A percentile compares a stretch with the other conserved stretches of the same genome.
Conservation (phyloP, 2,888 invertebrate genomes). For the Lampropteryx suffumata region DNA sequence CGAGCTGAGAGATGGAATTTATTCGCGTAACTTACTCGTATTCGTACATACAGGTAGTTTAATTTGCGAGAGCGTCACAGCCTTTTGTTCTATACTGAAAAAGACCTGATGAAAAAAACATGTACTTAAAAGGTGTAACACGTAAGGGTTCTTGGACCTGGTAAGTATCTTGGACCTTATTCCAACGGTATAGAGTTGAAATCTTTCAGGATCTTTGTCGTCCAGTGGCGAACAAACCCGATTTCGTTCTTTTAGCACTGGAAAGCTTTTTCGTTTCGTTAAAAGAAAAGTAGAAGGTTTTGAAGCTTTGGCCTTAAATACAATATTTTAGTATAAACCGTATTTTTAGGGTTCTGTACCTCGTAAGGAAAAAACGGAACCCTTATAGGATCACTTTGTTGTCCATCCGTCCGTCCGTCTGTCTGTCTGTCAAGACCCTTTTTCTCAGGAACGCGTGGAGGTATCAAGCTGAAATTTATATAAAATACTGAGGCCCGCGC, state of each 20-base stretch:
- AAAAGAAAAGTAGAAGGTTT: too few relatives aligned
- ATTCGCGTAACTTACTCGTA: background rate
- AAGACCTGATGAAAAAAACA: constrained; percentile 53
- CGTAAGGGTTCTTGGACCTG: background rate
- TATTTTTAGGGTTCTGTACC: too few relatives aligned
- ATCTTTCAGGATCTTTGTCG: background rate
- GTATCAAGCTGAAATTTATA: too few relatives aligned
- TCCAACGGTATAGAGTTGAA: background rate
- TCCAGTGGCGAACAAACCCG: background rate
- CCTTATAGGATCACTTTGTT: too few relatives aligned
- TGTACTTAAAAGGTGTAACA: constrained; percentile 5
- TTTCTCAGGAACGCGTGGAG: too few relatives aligned
- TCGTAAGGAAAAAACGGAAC: too few relatives aligned
- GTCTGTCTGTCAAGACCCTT: too few relatives aligned
- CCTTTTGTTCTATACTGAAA: constrained; percentile 48
- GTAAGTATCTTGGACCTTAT: constrained; percentile 4
- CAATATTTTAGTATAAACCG: too few relatives aligned
- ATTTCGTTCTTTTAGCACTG: background rate
- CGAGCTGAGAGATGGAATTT: constrained; percentile 23
- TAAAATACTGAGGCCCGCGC: too few relatives aligned
- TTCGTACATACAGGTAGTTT: constrained; percentile 21
- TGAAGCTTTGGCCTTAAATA: too few relatives aligned
- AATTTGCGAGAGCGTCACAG: constrained; percentile 34
- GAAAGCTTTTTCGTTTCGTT: background rate
- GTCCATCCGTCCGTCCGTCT: too few relatives aligned